These are phyloP conservation scores for Drosophila subpulchrella DNA, from an alignment of 1,140 invertebrate species.

Conservation along the genomic window DNA sequence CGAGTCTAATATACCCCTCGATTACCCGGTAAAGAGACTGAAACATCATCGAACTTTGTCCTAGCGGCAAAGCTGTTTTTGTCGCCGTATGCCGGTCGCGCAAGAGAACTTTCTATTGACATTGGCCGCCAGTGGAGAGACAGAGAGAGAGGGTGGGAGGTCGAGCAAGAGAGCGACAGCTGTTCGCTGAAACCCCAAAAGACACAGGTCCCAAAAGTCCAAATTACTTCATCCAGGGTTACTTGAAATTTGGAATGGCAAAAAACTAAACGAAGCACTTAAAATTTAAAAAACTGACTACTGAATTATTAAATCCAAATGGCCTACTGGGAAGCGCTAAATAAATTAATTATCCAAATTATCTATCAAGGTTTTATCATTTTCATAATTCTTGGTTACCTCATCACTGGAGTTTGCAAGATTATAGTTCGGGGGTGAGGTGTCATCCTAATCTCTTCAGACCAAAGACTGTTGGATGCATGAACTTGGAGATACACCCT, in stretches of 20 bases:
- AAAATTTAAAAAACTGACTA: neutral
- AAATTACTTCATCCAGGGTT: neutral
- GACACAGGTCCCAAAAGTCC: neutral
- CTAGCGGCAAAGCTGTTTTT: slow-evolving; percentile 40
- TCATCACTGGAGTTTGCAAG: neutral
- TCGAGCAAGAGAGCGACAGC: slow-evolving; percentile 44
- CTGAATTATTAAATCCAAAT: neutral
- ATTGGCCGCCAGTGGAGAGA: slow-evolving; percentile 3
- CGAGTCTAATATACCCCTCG: neutral
- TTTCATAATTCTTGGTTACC: neutral
- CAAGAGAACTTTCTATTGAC: slow-evolving; percentile 34
- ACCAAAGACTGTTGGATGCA: too few species aligned
- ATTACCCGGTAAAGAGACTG: slow-evolving; percentile 36
- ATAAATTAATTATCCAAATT: neutral
- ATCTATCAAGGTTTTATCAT: neutral
- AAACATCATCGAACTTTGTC: slow-evolving; percentile 65
- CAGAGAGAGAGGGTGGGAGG: neutral
- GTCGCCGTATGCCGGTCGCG: slow-evolving; percentile 24
- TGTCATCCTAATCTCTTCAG: too few species aligned
- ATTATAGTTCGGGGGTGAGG: too few species aligned
- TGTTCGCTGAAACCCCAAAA: slow-evolving; percentile 41
- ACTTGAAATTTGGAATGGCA: neutral
- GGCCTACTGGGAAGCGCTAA: neutral
- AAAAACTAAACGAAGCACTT: neutral
- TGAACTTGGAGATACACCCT: too few species aligned